A percentile compares a stretch with the other conserved stretches of the same genome.
Conservation (phyloP, 2,113 vertebrate genomes). For the Myiopsitta monachus region DNA sequence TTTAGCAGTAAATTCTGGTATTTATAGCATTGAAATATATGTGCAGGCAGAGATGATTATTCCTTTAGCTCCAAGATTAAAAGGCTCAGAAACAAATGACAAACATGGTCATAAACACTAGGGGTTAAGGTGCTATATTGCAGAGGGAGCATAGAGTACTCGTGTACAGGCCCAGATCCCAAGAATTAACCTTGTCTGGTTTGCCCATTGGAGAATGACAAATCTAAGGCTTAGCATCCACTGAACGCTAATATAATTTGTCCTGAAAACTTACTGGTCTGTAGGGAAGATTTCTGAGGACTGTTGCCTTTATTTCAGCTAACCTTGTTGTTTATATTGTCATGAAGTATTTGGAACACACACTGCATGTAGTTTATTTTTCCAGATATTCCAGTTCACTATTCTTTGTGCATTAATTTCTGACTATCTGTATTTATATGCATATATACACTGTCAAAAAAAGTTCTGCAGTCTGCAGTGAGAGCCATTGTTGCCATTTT, state of each 20-base stretch:
- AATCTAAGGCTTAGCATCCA: not conserved
- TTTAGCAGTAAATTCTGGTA: not conserved
- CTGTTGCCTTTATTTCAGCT: not conserved
- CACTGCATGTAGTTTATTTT: not conserved
- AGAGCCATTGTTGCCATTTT: conserved; percentile 6
- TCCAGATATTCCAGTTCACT: not conserved
- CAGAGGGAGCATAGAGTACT: not conserved
- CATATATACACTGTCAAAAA: not conserved
- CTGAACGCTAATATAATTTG: not conserved
- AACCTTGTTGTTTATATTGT: not conserved
- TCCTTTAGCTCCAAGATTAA: not conserved
- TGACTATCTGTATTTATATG: not conserved
- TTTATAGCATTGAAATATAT: not conserved
- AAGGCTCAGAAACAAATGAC: not conserved
- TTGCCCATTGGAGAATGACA: not conserved
- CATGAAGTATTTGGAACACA: not conserved
- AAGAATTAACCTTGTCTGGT: conserved; percentile 19
- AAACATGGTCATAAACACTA: not conserved
- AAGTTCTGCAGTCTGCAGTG: not conserved
- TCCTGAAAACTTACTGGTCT: not conserved
- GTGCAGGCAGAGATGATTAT: not conserved
- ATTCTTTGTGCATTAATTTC: not conserved
- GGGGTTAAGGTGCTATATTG: not conserved
- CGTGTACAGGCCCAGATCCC: not conserved
- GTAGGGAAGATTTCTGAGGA: not conserved